A percentile compares a stretch with the other conserved stretches of the same genome.
Conservation (phyloP, 2,888 invertebrate species). For the Horisme vitalbata region DNA sequence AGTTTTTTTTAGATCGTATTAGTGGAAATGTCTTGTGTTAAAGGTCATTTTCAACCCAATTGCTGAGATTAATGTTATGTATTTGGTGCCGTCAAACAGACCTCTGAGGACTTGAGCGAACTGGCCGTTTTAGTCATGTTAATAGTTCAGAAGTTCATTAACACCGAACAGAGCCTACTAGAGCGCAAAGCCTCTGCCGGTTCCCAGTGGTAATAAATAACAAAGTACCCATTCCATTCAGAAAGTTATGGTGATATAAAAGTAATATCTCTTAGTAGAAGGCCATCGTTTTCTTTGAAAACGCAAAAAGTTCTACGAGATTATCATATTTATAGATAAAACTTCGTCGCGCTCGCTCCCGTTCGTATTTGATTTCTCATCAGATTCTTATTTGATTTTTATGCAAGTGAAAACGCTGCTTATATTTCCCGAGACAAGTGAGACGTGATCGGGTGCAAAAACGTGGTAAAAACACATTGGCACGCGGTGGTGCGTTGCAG, state of each 20-base stretch:
- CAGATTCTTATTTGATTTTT: conserved; percentile 35
- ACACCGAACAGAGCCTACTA: conserved; percentile 4
- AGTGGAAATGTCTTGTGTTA: too few relatives aligned
- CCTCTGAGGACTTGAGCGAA: not conserved
- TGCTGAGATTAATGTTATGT: not conserved
- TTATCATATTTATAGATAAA: conserved; percentile 46
- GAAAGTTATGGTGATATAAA: conserved; percentile 22
- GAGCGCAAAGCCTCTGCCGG: conserved; percentile 4
- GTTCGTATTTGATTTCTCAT: conserved; percentile 22
- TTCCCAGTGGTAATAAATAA: conserved; percentile 20
- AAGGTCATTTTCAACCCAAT: too few relatives aligned
- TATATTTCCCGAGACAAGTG: conserved; percentile 20
- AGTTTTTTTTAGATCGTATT: too few relatives aligned
- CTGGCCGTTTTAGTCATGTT: conserved; percentile 8
- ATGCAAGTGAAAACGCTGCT: conserved; percentile 44
- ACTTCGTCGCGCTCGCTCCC: conserved; percentile 39
- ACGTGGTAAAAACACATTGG: conserved; percentile 48
- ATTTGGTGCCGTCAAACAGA: not conserved
- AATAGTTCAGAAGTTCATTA: conserved; percentile 18
- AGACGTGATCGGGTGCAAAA: conserved; percentile 26
- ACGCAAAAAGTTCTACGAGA: conserved; percentile 35
- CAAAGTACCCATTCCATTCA: conserved; percentile 14
- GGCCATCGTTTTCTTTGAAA: conserved; percentile 19
- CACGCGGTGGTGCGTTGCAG: conserved; percentile 59
- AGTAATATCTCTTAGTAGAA: conserved; percentile 14